Base-by-base conservation (phyloP, 1,140 invertebrate genomes). In the Drosophila sturtevanti region DNA sequence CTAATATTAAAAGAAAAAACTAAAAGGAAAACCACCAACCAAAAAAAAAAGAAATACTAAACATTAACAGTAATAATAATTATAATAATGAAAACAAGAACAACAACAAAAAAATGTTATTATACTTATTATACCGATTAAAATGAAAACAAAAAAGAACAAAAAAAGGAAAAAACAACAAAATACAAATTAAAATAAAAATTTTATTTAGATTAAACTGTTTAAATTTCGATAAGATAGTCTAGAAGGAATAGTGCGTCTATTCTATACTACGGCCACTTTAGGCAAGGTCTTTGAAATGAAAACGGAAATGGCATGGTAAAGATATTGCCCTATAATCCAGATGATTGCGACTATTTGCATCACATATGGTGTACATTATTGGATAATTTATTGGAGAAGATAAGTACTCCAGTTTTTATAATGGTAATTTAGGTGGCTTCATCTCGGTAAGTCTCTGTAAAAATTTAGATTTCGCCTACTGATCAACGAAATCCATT, bases 101-200 rank as follows among this genome's bases (percentile, higher is more conserved):
- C 65, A 80, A 76, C 63, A 89, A 77, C 79, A 85, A 77, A 89
- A 84, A 86, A 90, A 91, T 91, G 89, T 91, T 90, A 91, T 91
- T 91, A 91, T 91, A 90, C 89, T 89, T 90, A 90, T 91, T 91
- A 91, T 91, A 90, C 89, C 77, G 81, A 85, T 90, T 90, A 89
- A 90, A 85, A 85, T 79, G 86, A 89, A 86, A 90, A 89, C 74
- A 79, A 85, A 81, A 74, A 63, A 55, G 73, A 71, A 86, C 81
- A 87, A 86, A 75, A 84, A 81, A 66, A 68, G 84, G 79, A 89
- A 91, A 89, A 90, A 68, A 73, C 76, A 84, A 84, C 69, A 85
- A 85, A 85, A 48, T 48, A 86, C 82, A 90, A 90, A 90, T 87
- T 84, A 90, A 90, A 91, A 91, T 91, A 91, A 91, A 91, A 90